Evolutionary conservation across 2,888 invertebrate genomes (phyloP).

Genomic region (Lamproptera curius): DNA sequence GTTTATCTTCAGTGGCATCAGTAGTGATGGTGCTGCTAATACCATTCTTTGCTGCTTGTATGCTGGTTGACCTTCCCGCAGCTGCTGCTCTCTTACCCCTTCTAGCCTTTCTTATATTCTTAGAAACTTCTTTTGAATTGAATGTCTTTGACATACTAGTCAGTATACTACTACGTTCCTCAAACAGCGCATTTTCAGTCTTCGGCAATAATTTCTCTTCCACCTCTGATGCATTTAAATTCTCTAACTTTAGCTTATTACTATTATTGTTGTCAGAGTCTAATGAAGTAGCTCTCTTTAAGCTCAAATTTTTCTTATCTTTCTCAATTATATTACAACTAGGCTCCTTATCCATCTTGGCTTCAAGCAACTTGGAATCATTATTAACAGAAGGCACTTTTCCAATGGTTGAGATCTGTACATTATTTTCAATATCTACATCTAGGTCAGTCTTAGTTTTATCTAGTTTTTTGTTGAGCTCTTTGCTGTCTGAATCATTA

Average conservation of each 20-base stretch:
- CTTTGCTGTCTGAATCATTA: constrained; percentile 61
- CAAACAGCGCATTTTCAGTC: constrained; percentile 78
- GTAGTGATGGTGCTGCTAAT: constrained; percentile 40
- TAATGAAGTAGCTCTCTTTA: constrained; percentile 74
- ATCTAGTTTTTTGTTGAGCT: constrained; percentile 74
- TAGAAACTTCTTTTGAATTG: constrained; percentile 69
- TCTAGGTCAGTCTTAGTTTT: constrained; percentile 77
- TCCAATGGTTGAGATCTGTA: constrained; percentile 74
- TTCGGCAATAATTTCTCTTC: constrained; percentile 79
- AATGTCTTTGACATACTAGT: constrained; percentile 76
- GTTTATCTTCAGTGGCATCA: constrained; percentile 52
- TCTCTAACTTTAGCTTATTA: constrained; percentile 70
- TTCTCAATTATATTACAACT: constrained; percentile 57
- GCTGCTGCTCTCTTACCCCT: constrained; percentile 65
- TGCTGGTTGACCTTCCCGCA: constrained; percentile 36
- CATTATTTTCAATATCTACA: constrained; percentile 76
- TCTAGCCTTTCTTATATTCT: constrained; percentile 69
- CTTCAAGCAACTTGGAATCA: constrained; percentile 64
- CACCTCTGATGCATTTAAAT: constrained; percentile 70
- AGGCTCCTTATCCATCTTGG: constrained; percentile 54
- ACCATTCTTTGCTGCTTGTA: constrained; percentile 31
- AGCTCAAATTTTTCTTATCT: constrained; percentile 67
- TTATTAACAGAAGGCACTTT: constrained; percentile 73
- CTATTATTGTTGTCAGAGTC: constrained; percentile 77
- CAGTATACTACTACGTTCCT: constrained; percentile 72